Evolutionary conservation across 2,888 invertebrate species (phyloP), one percentile per base, ranked within the genome.

Genomic region (Acleris literana): DNA sequence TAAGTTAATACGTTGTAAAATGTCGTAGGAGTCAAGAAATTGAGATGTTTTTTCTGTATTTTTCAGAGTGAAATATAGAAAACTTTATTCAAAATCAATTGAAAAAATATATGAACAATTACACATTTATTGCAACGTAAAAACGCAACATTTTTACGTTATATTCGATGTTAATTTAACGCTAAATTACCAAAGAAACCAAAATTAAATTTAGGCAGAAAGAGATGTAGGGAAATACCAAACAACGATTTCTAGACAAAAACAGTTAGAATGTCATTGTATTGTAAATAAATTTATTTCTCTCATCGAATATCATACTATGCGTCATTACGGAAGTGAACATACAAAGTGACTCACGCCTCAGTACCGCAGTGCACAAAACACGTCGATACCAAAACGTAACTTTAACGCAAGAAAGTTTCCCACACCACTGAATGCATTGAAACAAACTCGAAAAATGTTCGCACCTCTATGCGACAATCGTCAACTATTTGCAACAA

Each of bases 391-490:
- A 56, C 51, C 13, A 51, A 60, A 65, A 61, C 60, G 9, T 20
- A 44, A 48, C 22, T 11, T 13, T 13, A 56, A 51, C 5, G 1
- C 7, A 25, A 48, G 54, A 64, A 60, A 29, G 51, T 65, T 62
- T 62, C 57, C 52, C 66, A 66, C 66, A 57, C 44, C 4, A 33
- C 33, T 18, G 39, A 53, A 25, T 46, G 53, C 29, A 61, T 29
- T 22, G 46, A 53, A 53, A 60, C 11, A 39, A 29, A 58, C 11
- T 22, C 2, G 18, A 59, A 59, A 46, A 25, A 25, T 20, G 48
- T 62, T 61, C 46, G 48, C 61, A 62, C 61, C 66, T 65, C 65
- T 13, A 62, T n/a, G 66, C 66, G 57, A 66, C 66, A 66, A 66
- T 62, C 62, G 66, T 39, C 33, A 11, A 46, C 66, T 49, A 61